These are phyloP conservation scores for Aphodius granarius DNA, from an alignment of 2,888 invertebrate species.

Conservation along the genomic window DNA sequence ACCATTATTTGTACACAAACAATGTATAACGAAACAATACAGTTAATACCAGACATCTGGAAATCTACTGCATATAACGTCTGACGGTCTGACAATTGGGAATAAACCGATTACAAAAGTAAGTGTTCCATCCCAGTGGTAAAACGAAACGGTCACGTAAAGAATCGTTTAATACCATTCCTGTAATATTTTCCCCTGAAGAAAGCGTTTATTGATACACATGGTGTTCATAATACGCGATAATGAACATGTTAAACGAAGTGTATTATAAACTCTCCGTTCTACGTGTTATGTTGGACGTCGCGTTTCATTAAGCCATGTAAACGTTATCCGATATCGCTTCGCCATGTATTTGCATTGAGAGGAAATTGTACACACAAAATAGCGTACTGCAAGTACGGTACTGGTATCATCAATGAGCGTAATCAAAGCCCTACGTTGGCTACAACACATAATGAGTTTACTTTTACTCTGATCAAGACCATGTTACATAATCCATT, in stretches of 20 bases:
- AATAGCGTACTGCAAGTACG: neutral
- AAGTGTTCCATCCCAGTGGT: neutral
- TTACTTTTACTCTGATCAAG: conserved; percentile 9
- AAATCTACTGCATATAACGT: neutral
- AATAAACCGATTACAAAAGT: neutral
- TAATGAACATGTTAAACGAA: neutral
- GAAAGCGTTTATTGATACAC: neutral
- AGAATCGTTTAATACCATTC: neutral
- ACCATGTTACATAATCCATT: conserved; percentile 5
- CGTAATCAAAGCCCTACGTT: neutral
- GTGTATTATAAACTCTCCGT: neutral
- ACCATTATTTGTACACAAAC: no score
- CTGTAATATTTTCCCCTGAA: neutral
- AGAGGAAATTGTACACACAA: conserved; percentile 6
- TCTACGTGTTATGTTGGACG: neutral
- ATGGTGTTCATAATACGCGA: neutral
- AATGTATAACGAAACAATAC: neutral
- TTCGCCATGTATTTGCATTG: neutral
- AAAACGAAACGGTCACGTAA: neutral
- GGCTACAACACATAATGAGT: neutral
- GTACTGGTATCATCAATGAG: neutral
- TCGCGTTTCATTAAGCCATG: conserved; percentile 7
- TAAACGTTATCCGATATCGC: conserved; percentile 7
- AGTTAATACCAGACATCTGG: neutral
- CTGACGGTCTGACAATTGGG: neutral